Evolutionary conservation across 2,888 invertebrate species (phyloP).

Genomic region (Trimorus sp.): DNA sequence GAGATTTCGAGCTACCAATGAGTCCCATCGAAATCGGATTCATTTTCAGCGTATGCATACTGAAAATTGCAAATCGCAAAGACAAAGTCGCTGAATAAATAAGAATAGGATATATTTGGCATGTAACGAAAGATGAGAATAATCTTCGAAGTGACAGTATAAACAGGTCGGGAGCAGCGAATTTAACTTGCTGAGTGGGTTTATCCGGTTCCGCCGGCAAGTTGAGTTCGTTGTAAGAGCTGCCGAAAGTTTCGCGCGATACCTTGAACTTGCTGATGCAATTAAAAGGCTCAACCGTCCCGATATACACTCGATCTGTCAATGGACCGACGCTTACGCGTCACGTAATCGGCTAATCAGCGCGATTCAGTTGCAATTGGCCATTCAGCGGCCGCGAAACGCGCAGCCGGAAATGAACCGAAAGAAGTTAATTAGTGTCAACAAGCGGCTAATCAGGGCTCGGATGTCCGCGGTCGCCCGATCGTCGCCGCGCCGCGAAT

Average conservation of each 20-base stretch:
- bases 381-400: too few relatives aligned
- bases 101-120: conserved; percentile 30
- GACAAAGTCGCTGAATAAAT: conserved; percentile 30
- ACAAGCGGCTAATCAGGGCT: too few relatives aligned
- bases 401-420: too few relatives aligned
- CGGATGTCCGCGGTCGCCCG: too few relatives aligned
- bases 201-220: conserved; percentile 24
- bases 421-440: too few relatives aligned
- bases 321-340: conserved; percentile 12
- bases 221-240: conserved; percentile 39
- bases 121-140: conserved; percentile 38
- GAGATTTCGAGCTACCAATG: too few relatives aligned
- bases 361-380: background rate
- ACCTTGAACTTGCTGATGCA: conserved; percentile 48
- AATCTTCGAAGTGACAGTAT: conserved; percentile 37
- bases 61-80: background rate
- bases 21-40: too few relatives aligned
- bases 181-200: conserved; percentile 50
- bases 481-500: too few relatives aligned
- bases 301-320: conserved; percentile 1
- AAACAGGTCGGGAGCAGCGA: conserved; percentile 34
- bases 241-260: conserved; percentile 20
- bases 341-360: conserved; percentile 1
- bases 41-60: too few relatives aligned
- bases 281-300: conserved; percentile 35